Percentiles rank a stretch among this genome's conserved stretches.
phyloP scores from a whole-genome alignment of 1,140 invertebrate species.

The Araneus ventricosus region DNA sequence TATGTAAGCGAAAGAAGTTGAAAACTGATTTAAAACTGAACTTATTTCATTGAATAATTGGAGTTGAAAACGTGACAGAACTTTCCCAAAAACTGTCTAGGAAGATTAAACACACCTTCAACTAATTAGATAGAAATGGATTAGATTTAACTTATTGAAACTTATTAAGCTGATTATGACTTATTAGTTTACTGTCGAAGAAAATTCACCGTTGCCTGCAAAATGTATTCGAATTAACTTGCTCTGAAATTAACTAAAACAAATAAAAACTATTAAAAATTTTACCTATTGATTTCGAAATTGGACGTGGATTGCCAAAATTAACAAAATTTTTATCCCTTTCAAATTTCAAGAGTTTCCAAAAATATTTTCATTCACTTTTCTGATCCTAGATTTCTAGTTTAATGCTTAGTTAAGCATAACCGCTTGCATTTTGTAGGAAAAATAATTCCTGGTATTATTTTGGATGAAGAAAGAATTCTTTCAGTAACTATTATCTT shows the following conservation, averaged over 20 bases:
- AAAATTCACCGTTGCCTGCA: background rate
- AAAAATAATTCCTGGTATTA: too few relatives aligned
- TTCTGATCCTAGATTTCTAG: too few relatives aligned
- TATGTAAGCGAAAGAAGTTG: too few relatives aligned
- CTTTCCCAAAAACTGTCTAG: background rate
- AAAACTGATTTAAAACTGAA: background rate
- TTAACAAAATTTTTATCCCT: too few relatives aligned
- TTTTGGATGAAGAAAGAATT: too few relatives aligned
- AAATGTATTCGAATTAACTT: background rate
- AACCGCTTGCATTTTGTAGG: too few relatives aligned
- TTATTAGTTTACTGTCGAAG: background rate
- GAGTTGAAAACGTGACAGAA: background rate
- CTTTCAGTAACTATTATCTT: too few relatives aligned
- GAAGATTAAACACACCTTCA: constrained; percentile 6
- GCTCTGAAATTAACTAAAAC: background rate
- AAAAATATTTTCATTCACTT: too few relatives aligned
- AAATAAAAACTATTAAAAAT: background rate
- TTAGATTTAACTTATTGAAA: background rate
- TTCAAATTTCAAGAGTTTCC: too few relatives aligned
- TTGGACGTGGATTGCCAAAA: too few relatives aligned
- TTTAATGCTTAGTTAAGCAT: too few relatives aligned
- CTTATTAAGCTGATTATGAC: background rate
- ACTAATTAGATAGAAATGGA: constrained; percentile 11
- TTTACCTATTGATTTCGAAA: too few relatives aligned
- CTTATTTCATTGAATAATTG: background rate